Conservation (phyloP, 2,888 invertebrate genomes). For the Liodrosophila aerea region DNA sequence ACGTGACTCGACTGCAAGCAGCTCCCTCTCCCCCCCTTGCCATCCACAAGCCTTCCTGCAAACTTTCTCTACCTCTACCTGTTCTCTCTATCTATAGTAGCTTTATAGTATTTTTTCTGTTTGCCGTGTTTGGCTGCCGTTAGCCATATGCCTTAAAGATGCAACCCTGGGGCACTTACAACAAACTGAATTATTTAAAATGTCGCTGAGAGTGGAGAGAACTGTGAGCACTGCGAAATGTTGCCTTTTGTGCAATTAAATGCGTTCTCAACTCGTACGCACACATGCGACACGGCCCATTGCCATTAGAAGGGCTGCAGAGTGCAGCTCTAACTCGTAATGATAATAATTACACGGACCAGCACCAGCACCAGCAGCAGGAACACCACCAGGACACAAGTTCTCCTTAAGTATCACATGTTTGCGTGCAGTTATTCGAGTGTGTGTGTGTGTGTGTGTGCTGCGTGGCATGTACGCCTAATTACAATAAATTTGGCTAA, state of each 20-base stretch:
- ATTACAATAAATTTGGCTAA: constrained; percentile 79
- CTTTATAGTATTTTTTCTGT: neutral
- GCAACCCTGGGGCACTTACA: constrained; percentile 45
- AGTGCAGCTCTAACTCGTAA: constrained; percentile 28
- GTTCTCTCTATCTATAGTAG: too few species aligned
- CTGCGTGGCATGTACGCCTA: constrained; percentile 67
- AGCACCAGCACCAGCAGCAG: neutral
- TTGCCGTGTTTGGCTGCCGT: constrained; percentile 27
- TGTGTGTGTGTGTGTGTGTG: too few species aligned
- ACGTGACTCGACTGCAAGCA: constrained; percentile 71
- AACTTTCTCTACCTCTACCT: too few species aligned
- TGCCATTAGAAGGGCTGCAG: constrained; percentile 20
- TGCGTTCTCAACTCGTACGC: constrained; percentile 66
- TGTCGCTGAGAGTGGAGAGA: constrained; percentile 58
- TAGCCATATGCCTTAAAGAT: constrained; percentile 60
- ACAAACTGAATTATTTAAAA: constrained; percentile 74
- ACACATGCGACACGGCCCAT: constrained; percentile 57
- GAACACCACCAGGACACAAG: constrained; percentile 26
- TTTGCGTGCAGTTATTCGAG: neutral
- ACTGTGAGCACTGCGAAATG: constrained; percentile 42
- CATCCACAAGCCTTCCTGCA: too few species aligned
- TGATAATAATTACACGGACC: constrained; percentile 64
- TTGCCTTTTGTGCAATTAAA: constrained; percentile 74
- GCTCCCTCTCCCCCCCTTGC: constrained; percentile 7
- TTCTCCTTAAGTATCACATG: constrained; percentile 6